A percentile compares a stretch with the other conserved stretches of the same genome.
Evolutionary conservation across 2,113 vertebrate genomes (phyloP).

Genomic region (Balaenoptera acutorostrata): DNA sequence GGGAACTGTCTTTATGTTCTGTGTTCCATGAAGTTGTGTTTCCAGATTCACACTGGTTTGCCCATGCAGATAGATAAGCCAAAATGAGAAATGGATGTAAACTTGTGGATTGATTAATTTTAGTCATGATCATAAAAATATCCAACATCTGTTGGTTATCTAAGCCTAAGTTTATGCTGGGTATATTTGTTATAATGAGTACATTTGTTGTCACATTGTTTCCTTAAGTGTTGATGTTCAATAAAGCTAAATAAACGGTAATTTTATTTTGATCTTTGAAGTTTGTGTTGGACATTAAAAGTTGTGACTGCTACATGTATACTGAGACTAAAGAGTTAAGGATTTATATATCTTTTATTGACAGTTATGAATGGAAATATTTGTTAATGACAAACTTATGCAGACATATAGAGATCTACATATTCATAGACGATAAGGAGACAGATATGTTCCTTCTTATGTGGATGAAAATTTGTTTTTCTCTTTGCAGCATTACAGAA

Average conservation of each 20-base stretch:
- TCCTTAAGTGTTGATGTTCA: not conserved
- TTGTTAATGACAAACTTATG: conserved; percentile 18
- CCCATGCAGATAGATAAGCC: not conserved
- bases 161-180: not conserved
- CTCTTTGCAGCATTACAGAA: conserved; percentile 22
- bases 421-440: not conserved
- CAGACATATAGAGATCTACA: conserved; percentile 1
- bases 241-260: not conserved
- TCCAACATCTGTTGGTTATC: not conserved
- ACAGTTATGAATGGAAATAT: not conserved
- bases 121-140: not conserved
- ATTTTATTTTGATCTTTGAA: not conserved
- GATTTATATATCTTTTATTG: not conserved
- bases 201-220: not conserved
- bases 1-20: not conserved
- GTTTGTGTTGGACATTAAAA: not conserved
- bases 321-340: not conserved
- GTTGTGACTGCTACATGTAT: not conserved
- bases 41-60: not conserved
- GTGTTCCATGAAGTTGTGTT: not conserved
- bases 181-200: not conserved
- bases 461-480: conserved; percentile 67
- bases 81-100: not conserved
- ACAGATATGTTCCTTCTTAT: conserved; percentile 34
- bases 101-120: not conserved